Conservation (phyloP, 2,888 invertebrate genomes). For the Gibbula magus region DNA sequence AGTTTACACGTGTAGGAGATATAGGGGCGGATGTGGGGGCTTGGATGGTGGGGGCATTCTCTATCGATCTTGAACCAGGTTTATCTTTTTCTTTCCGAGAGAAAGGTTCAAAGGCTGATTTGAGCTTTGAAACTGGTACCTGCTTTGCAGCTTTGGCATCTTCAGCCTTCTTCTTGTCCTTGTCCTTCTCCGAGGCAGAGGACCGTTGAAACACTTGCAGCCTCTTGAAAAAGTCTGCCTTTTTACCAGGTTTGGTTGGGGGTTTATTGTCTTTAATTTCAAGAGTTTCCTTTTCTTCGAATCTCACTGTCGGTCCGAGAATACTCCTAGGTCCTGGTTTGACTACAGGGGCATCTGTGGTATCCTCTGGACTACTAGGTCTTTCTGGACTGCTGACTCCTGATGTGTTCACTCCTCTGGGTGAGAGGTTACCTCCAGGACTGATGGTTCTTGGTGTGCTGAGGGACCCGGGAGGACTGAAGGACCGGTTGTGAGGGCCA, state of each 20-base stretch:
- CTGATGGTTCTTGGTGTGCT: not conserved
- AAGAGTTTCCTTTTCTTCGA: not conserved
- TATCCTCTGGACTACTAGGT: not conserved
- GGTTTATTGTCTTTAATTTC: constrained; percentile 13
- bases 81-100: not conserved
- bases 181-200: not conserved
- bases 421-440: not conserved
- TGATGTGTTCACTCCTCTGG: not conserved
- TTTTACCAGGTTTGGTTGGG: not conserved
- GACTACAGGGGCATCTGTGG: not conserved
- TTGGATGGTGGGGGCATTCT: constrained; percentile 13
- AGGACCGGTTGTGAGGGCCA: constrained; percentile 12
- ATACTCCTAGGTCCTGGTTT: not conserved
- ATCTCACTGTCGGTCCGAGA: constrained; percentile 7
- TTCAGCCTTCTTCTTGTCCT: constrained; percentile 6
- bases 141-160: constrained; percentile 2
- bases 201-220: constrained; percentile 16
- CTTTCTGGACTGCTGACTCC: not conserved
- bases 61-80: not conserved
- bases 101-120: constrained; percentile 20
- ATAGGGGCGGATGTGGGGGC: not conserved
- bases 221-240: constrained; percentile 17
- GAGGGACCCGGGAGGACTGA: not conserved
- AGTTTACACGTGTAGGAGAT: not conserved
- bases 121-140: constrained; percentile 21